Base-by-base conservation (phyloP, 2,888 invertebrate genomes). In the Ethmia dodecea region DNA sequence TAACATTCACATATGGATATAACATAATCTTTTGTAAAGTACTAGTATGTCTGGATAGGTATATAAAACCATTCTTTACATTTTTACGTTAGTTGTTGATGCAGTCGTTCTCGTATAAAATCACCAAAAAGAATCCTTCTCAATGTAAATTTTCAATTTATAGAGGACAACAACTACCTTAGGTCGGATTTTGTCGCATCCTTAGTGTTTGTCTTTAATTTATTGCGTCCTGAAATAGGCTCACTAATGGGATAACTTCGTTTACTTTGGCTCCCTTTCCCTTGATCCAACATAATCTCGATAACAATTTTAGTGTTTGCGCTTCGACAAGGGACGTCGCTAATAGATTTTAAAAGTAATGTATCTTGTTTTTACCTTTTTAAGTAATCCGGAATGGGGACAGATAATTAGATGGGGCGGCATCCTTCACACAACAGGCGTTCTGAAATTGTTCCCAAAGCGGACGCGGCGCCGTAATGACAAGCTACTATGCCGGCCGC, bases 391-490 rank as follows among this genome's bases (percentile, higher is more conserved):
- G n/a, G n/a, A n/a, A n/a, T n/a, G n/a, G n/a, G n/a, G n/a, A n/a
- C n/a, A n/a, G n/a, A n/a, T n/a, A n/a, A n/a, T n/a, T n/a, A n/a
- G n/a, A n/a, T n/a, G n/a, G n/a, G n/a, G n/a, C n/a, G n/a, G n/a
- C n/a, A n/a, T n/a, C n/a, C n/a, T n/a, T n/a, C n/a, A n/a, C n/a
- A n/a, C n/a, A n/a, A n/a, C n/a, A n/a, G n/a, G n/a, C n/a, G n/a
- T n/a, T n/a, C n/a, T n/a, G n/a, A n/a, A n/a, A n/a, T n/a, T n/a
- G n/a, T n/a, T n/a, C n/a, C n/a, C n/a, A n/a, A n/a, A n/a, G 15
- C 32, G 16, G 25, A 13, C 61, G 25, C 61, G 25, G 18, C 61
- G 57, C 59, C 61, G 57, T 72, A 73, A 76, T 75, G 72, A 70
- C 66, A 64, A 61, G 62, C 52, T 52, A 49, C 51, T 52, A 48